phyloP scores from a whole-genome alignment of 30 jellyfish, hydroid and myxozoan species.

The Sanderia malayensis region DNA sequence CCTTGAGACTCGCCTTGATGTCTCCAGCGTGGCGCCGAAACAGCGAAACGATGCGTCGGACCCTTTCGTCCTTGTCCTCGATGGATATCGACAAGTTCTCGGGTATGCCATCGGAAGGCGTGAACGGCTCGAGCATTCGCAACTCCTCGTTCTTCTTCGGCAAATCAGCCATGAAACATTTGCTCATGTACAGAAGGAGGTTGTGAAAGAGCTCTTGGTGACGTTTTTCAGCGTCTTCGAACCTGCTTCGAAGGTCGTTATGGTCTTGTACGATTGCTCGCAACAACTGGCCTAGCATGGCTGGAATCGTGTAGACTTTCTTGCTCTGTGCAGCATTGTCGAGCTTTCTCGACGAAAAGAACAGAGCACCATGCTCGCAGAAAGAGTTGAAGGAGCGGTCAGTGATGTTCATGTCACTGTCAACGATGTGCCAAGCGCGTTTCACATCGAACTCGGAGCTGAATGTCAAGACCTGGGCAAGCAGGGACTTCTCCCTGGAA shows the following conservation, averaged over 20 bases:
- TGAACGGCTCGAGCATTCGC: slow-evolving; percentile 47
- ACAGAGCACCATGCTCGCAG: slow-evolving; percentile 48
- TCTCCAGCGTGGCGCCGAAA: slow-evolving; percentile 32
- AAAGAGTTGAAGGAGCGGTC: slow-evolving; percentile 29
- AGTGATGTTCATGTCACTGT: background rate
- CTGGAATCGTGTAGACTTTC: slow-evolving; percentile 18
- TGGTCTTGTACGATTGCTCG: slow-evolving; percentile 11
- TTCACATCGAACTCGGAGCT: slow-evolving; percentile 26
- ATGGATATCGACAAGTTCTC: slow-evolving; percentile 20
- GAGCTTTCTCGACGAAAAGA: slow-evolving; percentile 11
- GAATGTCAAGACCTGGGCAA: slow-evolving; percentile 39
- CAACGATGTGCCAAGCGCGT: slow-evolving; percentile 33
- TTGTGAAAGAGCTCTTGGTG: slow-evolving; percentile 28
- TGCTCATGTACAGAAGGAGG: slow-evolving; percentile 20
- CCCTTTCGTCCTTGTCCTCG: slow-evolving; percentile 24
- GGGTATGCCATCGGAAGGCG: slow-evolving; percentile 66
- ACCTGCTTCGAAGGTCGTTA: background rate
- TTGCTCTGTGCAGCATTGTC: background rate
- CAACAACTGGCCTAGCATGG: slow-evolving; percentile 28
- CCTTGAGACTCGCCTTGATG: slow-evolving; percentile 25
- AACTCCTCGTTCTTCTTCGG: slow-evolving; percentile 32
- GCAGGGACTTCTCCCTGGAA: slow-evolving; percentile 10
- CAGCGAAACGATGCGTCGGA: slow-evolving; percentile 9
- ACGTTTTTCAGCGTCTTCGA: slow-evolving; percentile 16
- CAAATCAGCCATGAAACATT: slow-evolving; percentile 52